Conservation (phyloP, 2,113 vertebrate genomes). For the Corythornis madagascariensis region DNA sequence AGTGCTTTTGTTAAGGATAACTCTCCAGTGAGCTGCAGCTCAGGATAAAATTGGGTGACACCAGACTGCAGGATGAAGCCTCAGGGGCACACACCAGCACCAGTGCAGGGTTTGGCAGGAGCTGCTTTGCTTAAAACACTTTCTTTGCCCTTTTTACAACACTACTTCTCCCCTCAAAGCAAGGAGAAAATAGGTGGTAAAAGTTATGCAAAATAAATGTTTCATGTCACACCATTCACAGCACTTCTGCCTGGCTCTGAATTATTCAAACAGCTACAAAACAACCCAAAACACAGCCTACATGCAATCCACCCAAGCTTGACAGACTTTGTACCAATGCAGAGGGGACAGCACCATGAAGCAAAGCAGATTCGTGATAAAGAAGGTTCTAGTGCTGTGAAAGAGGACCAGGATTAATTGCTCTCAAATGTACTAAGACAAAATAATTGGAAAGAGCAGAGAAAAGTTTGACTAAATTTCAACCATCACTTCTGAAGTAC, state of each 20-base stretch:
- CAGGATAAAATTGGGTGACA: not conserved
- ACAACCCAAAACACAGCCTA: not conserved
- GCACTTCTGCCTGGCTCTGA: not conserved
- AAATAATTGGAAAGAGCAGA: not conserved
- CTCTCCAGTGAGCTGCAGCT: not conserved
- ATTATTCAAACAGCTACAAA: not conserved
- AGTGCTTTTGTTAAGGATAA: not conserved
- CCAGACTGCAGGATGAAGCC: fast-evolving
- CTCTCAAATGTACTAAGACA: not conserved
- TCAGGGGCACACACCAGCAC: fast-evolving
- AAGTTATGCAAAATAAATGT: not conserved
- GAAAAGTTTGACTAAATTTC: not conserved
- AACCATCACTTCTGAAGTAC: not conserved
- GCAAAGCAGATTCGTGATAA: not conserved
- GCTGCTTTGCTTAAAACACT: not conserved
- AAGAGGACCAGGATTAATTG: not conserved
- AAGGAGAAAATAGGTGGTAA: not conserved
- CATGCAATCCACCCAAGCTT: not conserved
- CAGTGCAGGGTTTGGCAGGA: not conserved
- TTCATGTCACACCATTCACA: not conserved
- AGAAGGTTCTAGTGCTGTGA: not conserved
- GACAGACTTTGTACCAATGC: not conserved
- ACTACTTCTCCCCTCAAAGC: not conserved
- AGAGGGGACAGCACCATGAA: not conserved
- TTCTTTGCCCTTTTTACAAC: not conserved